A percentile compares a stretch with the other conserved stretches of the same genome.
Conservation (phyloP, 2,888 invertebrate genomes). For the Liodrosophila aerea region DNA sequence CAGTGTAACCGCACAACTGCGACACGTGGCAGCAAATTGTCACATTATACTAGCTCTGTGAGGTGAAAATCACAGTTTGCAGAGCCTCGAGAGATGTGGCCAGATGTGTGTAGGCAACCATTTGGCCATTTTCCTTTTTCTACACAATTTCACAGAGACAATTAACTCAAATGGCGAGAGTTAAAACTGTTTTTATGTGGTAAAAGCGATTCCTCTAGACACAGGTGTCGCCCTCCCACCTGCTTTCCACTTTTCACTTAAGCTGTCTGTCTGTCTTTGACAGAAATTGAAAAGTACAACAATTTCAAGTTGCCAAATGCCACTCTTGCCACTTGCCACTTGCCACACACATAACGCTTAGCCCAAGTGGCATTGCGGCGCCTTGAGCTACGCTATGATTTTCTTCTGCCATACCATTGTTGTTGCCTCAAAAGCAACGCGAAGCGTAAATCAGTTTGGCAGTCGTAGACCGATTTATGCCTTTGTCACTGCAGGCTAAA, state of each 20-base stretch:
- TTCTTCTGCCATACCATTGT: slow-evolving; percentile 2
- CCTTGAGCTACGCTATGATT: slow-evolving; percentile 30
- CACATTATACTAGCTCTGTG: slow-evolving; percentile 37
- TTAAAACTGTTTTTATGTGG: slow-evolving; percentile 47
- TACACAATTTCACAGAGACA: slow-evolving; percentile 56
- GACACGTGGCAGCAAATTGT: slow-evolving; percentile 46
- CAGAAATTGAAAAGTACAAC: slow-evolving; percentile 67
- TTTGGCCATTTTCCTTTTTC: slow-evolving; percentile 29
- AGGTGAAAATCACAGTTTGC: not conserved
- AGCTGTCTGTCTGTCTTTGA: slow-evolving; percentile 46
- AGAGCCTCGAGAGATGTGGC: too few relatives aligned
- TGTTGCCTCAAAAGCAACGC: slow-evolving; percentile 40
- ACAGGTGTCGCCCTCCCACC: slow-evolving; percentile 43
- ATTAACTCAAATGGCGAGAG: slow-evolving; percentile 71
- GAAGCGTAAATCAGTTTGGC: slow-evolving; percentile 61
- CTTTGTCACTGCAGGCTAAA: slow-evolving; percentile 43
- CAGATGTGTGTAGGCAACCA: not conserved
- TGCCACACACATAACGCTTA: slow-evolving; percentile 11
- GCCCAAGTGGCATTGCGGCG: slow-evolving; percentile 18
- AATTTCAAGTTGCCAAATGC: slow-evolving; percentile 38
- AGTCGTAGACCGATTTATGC: slow-evolving; percentile 65
- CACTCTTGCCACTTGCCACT: slow-evolving; percentile 32
- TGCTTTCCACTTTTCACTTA: not conserved
- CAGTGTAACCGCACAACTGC: slow-evolving; percentile 18
- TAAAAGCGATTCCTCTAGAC: slow-evolving; percentile 57